Conservation (phyloP, 2,113 vertebrate genomes). For the Paedocypris sp. region DNA sequence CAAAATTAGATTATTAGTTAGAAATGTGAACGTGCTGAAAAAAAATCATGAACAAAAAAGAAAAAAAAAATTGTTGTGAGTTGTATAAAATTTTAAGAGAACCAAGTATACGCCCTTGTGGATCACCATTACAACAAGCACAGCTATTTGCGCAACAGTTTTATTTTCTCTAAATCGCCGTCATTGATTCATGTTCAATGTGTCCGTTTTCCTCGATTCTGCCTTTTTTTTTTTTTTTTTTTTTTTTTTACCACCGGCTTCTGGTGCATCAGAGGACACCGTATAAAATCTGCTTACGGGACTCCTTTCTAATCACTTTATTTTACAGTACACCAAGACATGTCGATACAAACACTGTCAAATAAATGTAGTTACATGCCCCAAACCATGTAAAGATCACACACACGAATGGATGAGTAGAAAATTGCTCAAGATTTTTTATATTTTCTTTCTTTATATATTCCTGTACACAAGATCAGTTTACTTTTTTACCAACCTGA, state of each 20-base stretch:
- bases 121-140: no score
- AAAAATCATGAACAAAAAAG: no score
- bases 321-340: conserved; percentile 42
- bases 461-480: not conserved
- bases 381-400: conserved; percentile 16
- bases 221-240: conserved; percentile 49
- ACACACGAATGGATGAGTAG: not conserved
- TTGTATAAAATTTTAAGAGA: no score
- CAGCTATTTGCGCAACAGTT: no score
- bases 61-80: no score
- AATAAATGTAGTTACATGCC: conserved; percentile 51
- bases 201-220: conserved; percentile 43
- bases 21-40: no score
- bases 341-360: conserved; percentile 59
- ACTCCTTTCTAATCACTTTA: conserved; percentile 59
- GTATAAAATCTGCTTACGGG: conserved; percentile 57
- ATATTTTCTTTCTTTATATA: no score
- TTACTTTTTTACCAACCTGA: not conserved
- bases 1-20: no score
- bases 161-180: conserved; percentile 6
- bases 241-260: conserved; percentile 40
- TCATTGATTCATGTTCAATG: not conserved
- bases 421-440: no score
- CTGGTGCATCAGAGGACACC: conserved; percentile 38
- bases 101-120: no score